These are phyloP conservation scores for Pomacea maculata DNA, from an alignment of 1,140 invertebrate genomes.

Conservation along the genomic window DNA sequence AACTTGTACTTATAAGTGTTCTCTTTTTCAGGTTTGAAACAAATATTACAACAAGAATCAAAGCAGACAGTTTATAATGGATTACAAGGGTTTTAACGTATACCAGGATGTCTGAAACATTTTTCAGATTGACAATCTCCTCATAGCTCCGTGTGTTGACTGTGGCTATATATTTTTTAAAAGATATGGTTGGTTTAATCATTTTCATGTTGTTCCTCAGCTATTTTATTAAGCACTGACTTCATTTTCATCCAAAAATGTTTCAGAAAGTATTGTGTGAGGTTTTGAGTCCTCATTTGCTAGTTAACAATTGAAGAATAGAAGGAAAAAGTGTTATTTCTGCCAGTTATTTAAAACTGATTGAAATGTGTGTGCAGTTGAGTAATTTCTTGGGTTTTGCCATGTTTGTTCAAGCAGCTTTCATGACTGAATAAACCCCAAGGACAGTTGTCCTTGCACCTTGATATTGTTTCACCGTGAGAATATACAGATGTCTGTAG, in stretches of 20 bases:
- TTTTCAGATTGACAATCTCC: slow-evolving; percentile 20
- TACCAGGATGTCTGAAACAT: slow-evolving; percentile 17
- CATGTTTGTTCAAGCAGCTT: too few species aligned
- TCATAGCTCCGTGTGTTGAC: not conserved
- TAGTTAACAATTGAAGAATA: too few species aligned
- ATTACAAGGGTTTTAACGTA: slow-evolving; percentile 68
- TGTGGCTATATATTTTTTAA: not conserved
- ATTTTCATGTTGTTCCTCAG: not conserved
- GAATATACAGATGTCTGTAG: too few species aligned
- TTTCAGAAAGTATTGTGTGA: not conserved
- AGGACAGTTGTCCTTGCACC: too few species aligned
- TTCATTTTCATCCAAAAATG: too few species aligned
- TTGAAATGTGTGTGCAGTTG: too few species aligned
- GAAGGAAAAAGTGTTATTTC: too few species aligned
- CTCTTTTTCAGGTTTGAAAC: slow-evolving; percentile 74
- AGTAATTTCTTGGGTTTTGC: too few species aligned
- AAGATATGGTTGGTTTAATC: slow-evolving; percentile 2
- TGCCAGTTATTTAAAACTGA: too few species aligned
- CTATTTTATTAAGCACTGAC: not conserved
- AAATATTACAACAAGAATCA: slow-evolving; percentile 75
- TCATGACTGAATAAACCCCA: too few species aligned
- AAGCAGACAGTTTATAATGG: slow-evolving; percentile 81
- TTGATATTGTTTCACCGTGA: too few species aligned
- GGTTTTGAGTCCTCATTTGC: not conserved
- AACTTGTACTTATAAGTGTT: not conserved